Evolutionary conservation across 2,113 vertebrate species (phyloP).

Genomic region (Turnix velox): DNA sequence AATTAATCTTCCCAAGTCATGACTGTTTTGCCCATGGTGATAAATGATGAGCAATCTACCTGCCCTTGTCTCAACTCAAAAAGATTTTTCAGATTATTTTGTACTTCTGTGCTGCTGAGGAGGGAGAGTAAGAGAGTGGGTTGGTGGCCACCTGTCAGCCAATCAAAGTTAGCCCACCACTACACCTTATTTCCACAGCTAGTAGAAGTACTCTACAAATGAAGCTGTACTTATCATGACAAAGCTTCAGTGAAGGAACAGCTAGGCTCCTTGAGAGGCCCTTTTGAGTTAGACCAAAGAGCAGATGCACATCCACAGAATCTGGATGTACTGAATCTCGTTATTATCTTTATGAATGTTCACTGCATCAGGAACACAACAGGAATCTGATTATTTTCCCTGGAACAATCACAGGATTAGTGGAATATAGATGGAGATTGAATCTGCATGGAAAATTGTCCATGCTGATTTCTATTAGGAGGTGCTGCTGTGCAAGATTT

Average conservation of each 20-base stretch:
- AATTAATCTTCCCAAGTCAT: background rate
- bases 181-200: constrained; percentile 24
- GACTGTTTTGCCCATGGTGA: background rate
- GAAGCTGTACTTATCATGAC: constrained; percentile 40
- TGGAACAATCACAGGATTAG: constrained; percentile 84
- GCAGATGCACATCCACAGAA: constrained; percentile 62
- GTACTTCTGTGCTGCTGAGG: background rate
- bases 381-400: constrained; percentile 66
- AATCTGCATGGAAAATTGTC: constrained; percentile 73
- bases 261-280: constrained; percentile 11
- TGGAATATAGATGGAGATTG: constrained; percentile 76
- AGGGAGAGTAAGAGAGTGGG: accelerated
- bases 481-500: constrained; percentile 74
- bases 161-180: background rate
- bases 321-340: constrained; percentile 51
- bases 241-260: constrained; percentile 40
- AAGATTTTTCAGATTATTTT: background rate
- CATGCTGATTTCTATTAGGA: constrained; percentile 87
- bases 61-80: background rate
- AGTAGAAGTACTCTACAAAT: constrained; percentile 44
- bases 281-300: constrained; percentile 58
- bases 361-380: constrained; percentile 58
- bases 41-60: background rate
- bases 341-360: constrained; percentile 73
- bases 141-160: background rate